These are phyloP conservation scores for Magallana angulata DNA, from an alignment of 1,140 invertebrate genomes.

Conservation along the genomic window DNA sequence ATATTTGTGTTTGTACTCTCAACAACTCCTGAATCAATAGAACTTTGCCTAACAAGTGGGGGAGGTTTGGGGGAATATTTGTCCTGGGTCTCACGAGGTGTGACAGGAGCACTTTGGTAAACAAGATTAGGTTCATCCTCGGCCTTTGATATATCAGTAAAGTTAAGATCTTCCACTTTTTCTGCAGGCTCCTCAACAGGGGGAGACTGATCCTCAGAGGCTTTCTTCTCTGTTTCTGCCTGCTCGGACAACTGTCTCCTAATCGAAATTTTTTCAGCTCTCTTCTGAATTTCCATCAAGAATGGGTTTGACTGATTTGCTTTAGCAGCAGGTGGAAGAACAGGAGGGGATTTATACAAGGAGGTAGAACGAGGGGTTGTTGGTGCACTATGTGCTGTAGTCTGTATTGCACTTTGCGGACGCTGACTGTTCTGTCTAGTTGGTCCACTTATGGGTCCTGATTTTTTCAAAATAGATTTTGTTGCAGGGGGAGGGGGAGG, in stretches of 20 bases:
- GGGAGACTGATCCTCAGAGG: not conserved
- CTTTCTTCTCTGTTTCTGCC: conserved; percentile 24
- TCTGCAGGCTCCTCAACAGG: not conserved
- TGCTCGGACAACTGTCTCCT: conserved; percentile 60
- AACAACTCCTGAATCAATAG: conserved; percentile 35
- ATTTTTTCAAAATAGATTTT: conserved; percentile 9
- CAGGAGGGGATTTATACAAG: conserved; percentile 36
- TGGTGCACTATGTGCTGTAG: conserved; percentile 10
- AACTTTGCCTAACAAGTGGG: conserved; percentile 56
- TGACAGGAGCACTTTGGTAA: conserved; percentile 50
- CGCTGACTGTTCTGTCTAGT: not conserved
- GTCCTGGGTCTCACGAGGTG: conserved; percentile 22
- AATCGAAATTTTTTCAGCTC: conserved; percentile 54
- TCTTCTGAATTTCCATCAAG: conserved; percentile 62
- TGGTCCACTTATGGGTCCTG: not conserved
- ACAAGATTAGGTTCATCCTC: conserved; percentile 54
- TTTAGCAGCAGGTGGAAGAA: conserved; percentile 40
- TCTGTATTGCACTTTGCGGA: conserved; percentile 19
- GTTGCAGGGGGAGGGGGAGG: conserved; percentile 29
- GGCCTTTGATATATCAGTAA: conserved; percentile 21
- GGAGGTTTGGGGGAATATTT: conserved; percentile 10
- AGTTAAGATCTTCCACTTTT: not conserved
- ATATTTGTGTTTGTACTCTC: conserved; percentile 21
- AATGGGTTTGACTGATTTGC: conserved; percentile 4
- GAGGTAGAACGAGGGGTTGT: not conserved